Percentiles rank a stretch among this genome's conserved stretches.
Evolutionary conservation across 2,797 vertebrate genomes (phyloP).

Genomic region (Chelonia mydas): DNA sequence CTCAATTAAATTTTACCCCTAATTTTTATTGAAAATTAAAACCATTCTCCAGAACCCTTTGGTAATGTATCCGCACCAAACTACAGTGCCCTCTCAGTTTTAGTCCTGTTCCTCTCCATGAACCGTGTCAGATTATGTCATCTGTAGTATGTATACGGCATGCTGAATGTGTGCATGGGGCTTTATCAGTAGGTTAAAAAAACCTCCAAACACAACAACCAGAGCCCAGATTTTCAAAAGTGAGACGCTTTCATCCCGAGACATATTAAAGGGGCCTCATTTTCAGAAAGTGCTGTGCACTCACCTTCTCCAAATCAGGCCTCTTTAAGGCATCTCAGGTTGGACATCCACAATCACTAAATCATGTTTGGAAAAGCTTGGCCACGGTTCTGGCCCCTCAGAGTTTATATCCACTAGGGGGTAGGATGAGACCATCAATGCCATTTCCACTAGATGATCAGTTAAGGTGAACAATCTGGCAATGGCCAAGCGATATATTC

Average conservation of each 20-base stretch:
- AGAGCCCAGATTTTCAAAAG: not conserved
- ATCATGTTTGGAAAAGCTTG: not conserved
- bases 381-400: not conserved
- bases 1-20: not conserved
- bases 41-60: not conserved
- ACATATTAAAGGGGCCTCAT: not conserved
- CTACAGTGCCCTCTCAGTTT: fast-evolving
- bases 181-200: not conserved
- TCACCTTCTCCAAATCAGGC: not conserved
- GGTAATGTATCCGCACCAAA: not conserved
- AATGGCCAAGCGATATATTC: fast-evolving
- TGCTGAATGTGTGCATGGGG: not conserved
- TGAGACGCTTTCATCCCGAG: fast-evolving
- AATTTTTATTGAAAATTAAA: slow-evolving; percentile 21
- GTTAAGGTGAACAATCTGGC: not conserved
- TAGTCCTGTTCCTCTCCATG: not conserved
- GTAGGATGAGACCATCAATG: not conserved
- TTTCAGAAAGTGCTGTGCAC: not conserved
- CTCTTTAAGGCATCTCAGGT: not conserved
- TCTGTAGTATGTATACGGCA: not conserved
- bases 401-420: not conserved
- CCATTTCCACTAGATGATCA: not conserved
- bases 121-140: not conserved
- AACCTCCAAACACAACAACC: not conserved
- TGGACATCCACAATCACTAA: not conserved